Base-by-base conservation (phyloP, 2,113 vertebrate genomes). In the Chascanopsetta lugubris region DNA sequence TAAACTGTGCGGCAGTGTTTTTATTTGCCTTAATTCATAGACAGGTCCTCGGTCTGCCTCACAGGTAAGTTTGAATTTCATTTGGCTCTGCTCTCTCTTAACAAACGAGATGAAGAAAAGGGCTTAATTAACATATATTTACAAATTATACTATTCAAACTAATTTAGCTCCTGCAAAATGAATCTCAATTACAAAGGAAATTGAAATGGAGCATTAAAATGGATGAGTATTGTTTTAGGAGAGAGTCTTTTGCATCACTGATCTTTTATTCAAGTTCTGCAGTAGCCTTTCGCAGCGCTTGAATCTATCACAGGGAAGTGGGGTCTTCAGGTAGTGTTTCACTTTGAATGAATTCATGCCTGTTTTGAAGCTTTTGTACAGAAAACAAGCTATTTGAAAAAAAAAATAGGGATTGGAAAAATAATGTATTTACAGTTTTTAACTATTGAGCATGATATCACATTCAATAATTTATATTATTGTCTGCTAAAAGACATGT, bases 51-150 rank as follows among this genome's bases (percentile, higher is more conserved):
- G 43, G 60, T 73, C 65, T 91, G 90, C 90, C 89, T 91, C 75
- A 86, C 88, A 91, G 90, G 88, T 92, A 90, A 74, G 83, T 91
- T 91, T 91, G 78, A 81, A 84, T 91, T 90, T 85, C 61, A 86
- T 88, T 89, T 87, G 78, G 64, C 75, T 72, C 55, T 75, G 73
- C 71, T 58, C 68, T 58, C 54, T 46, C 69, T 80, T 55, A 68
- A 70, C 60, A 85, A 77, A 73, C 32, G 61, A 84, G 68, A 61
- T 71, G 67, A 71, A 79, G 65, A 85, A 85, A 82, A 66, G 50
- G 65, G 78, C 69, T 73, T 89, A 87, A 89, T 92, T 92, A 90
- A 86, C 81, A 91, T 87, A 87, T 87, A 88, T 90, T 88, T 87
- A 87, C 89, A 90, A 91, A 91, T 89, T 82, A 86, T 84, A 75